phyloP scores from a whole-genome alignment of 2,888 invertebrate genomes.

The Drosophila putrida region DNA sequence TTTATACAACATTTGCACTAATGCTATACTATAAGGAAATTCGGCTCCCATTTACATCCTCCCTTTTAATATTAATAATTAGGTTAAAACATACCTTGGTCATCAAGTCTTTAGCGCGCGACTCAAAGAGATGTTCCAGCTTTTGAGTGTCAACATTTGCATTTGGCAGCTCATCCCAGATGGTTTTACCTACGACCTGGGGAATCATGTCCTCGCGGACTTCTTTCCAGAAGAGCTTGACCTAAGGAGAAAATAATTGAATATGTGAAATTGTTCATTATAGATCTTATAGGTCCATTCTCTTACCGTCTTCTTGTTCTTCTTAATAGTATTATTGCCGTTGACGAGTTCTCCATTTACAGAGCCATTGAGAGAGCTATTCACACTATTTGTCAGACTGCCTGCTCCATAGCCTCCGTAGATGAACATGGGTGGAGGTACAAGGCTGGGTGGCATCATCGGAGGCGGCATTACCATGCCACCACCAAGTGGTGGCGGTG shows the following conservation, averaged over 20 bases:
- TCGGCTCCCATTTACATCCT: not conserved
- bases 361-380: conserved; percentile 83
- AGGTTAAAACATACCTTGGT: conserved; percentile 91
- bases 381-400: conserved; percentile 82
- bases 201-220: conserved; percentile 89
- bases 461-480: conserved; percentile 86
- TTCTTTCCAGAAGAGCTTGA: conserved; percentile 98
- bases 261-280: not conserved
- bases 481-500: conserved; percentile 90
- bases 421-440: conserved; percentile 86
- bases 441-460: conserved; percentile 84
- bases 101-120: conserved; percentile 96
- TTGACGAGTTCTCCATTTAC: conserved; percentile 82
- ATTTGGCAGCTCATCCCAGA: conserved; percentile 96
- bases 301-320: conserved; percentile 96
- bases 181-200: conserved; percentile 89
- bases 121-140: conserved; percentile 98
- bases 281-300: not conserved
- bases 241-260: conserved; percentile 61
- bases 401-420: conserved; percentile 78
- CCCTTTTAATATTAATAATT: not conserved
- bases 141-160: conserved; percentile 96
- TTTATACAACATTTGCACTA: conserved; percentile 55
- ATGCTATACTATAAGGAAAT: conserved; percentile 16
- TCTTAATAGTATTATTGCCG: conserved; percentile 87